These are phyloP conservation scores for Agapornis roseicollis DNA, from an alignment of 2,113 vertebrate genomes.

Conservation along the genomic window DNA sequence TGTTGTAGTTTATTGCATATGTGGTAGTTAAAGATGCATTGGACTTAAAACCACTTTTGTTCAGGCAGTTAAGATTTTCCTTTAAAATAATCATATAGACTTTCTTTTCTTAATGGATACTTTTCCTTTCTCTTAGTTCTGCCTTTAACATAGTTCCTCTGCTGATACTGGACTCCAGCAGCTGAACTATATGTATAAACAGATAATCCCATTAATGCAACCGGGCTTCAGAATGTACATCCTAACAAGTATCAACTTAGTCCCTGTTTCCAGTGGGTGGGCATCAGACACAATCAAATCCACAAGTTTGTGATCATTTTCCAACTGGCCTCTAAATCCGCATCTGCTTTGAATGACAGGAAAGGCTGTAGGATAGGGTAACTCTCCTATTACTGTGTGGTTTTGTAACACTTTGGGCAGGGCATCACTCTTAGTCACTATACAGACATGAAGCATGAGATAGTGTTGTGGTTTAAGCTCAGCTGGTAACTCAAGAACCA, in stretches of 20 bases:
- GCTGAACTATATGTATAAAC: not conserved
- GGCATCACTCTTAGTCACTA: not conserved
- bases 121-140: not conserved
- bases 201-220: not conserved
- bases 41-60: not conserved
- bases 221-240: not conserved
- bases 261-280: not conserved
- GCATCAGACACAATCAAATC: not conserved
- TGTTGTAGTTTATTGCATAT: not conserved
- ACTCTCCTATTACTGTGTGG: not conserved
- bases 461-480: not conserved
- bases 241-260: not conserved
- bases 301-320: not conserved
- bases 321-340: not conserved
- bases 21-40: not conserved
- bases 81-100: not conserved
- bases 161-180: not conserved
- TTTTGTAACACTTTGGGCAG: not conserved
- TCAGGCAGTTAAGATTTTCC: not conserved
- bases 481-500: not conserved
- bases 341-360: not conserved
- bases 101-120: not conserved
- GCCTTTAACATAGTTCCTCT: not conserved
- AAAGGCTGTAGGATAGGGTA: not conserved
- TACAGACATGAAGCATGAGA: rapidly evolving